Base-by-base conservation (phyloP, 1,140 invertebrate species). In the Brachionus plicatilis region DNA sequence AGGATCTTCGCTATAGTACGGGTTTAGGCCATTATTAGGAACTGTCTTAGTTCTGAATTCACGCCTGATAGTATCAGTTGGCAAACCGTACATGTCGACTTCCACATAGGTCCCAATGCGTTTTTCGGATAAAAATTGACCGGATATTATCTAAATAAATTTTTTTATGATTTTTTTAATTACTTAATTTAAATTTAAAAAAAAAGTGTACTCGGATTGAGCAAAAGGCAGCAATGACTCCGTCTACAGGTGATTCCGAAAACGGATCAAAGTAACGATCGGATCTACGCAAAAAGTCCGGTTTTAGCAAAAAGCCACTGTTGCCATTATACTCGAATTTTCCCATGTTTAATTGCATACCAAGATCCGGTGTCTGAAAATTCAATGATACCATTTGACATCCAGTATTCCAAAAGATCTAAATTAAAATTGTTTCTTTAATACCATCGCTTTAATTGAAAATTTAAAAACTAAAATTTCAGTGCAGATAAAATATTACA, bases 321-420 rank as follows among this genome's bases (percentile, higher is more conserved):
- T 98, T 98, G 88, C 98, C 97, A 90, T 99, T 99, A 88, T 98
- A 98, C 89, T 99, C 98, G 91, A 99, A 99, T 92, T 99, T 99
- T 85, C 98, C 98, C 91, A 99, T 97, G 91, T 99, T 99, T 83
- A 99, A 91, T 91, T 99, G 98, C 96, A 99, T 99, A 12, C 96
- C 96, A 85, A 99, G 91, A 92, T 99, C 98, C 14, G 97, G 93
- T 12, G 97, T 99, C 92, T 99, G 98, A 91, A 99, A 99, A 91
- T 99, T 99, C n/a, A 99, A 91, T 0, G 98, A 97, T 12, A 99
- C 97, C 97, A 99, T 99, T 88, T 99, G 98, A 90, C 97, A 99
- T 1, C 98, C 98, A 5, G 96, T 96, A 90, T 99, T 99, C 98
- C 97, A 99, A 90, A 99, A 99, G 50, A 99, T 94, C 89, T 88